A percentile compares a stretch with the other conserved stretches of the same genome.
These are phyloP conservation scores for Bombus waltoni DNA, from an alignment of 1,140 invertebrate genomes.

Conservation along the genomic window DNA sequence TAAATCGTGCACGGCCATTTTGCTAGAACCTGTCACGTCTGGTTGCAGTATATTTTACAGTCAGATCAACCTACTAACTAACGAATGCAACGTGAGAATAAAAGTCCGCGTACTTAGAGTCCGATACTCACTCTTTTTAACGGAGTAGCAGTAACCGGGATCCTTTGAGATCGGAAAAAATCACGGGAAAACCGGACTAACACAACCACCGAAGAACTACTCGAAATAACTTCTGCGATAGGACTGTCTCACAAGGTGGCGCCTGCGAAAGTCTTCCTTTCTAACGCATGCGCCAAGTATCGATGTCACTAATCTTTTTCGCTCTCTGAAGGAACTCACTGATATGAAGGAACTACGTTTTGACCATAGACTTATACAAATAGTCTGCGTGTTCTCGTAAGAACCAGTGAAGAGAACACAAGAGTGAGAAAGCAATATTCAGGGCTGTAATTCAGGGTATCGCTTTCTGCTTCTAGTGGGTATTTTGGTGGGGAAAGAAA, in stretches of 20 bases:
- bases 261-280: conserved; percentile 50
- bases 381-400: neutral
- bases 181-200: conserved; percentile 68
- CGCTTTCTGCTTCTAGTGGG: no score
- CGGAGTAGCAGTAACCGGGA: conserved; percentile 50
- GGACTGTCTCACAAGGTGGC: conserved; percentile 72
- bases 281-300: conserved; percentile 61
- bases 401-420: neutral
- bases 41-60: conserved; percentile 34
- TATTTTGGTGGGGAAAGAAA: no score
- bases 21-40: conserved; percentile 70
- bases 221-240: conserved; percentile 73
- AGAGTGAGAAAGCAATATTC: no score
- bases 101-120: conserved; percentile 19
- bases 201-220: conserved; percentile 64
- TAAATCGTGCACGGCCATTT: conserved; percentile 79
- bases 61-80: neutral
- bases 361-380: no score
- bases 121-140: conserved; percentile 72
- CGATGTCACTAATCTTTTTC: conserved; percentile 36
- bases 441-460: no score
- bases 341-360: neutral
- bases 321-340: neutral
- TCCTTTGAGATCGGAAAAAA: conserved; percentile 52
- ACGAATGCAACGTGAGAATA: neutral